These are phyloP conservation scores for Erythrocebus patas DNA, from an alignment of 2,113 vertebrate species.

Conservation along the genomic window DNA sequence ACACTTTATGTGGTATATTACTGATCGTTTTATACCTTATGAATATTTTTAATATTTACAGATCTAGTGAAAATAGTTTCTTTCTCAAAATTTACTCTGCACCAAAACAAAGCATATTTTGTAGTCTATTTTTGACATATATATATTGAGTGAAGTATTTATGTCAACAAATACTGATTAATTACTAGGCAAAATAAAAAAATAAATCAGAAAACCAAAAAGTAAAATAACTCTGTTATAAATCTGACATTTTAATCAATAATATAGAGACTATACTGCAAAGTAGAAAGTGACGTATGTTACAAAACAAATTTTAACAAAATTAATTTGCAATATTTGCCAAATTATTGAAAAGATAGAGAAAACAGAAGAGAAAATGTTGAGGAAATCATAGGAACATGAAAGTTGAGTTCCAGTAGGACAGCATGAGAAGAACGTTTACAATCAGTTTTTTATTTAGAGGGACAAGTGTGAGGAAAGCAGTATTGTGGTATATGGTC, in stretches of 20 bases:
- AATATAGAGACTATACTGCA: too few species aligned
- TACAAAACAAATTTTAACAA: background rate
- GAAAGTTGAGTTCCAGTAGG: background rate
- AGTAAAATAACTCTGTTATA: background rate
- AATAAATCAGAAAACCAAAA: background rate
- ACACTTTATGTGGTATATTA: fast-evolving
- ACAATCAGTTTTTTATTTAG: background rate
- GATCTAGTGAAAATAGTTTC: background rate
- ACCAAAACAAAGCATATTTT: background rate
- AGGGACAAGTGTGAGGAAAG: fast-evolving
- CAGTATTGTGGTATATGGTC: fast-evolving
- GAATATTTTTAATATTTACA: background rate
- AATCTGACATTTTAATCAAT: background rate
- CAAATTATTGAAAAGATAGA: background rate
- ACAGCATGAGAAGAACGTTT: background rate
- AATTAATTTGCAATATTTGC: background rate
- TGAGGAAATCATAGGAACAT: background rate
- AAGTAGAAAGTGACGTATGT: background rate
- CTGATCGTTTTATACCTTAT: background rate
- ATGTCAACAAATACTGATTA: background rate
- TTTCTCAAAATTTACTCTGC: background rate
- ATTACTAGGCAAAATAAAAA: background rate
- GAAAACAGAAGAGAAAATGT: background rate
- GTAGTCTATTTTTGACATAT: background rate
- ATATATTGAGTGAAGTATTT: background rate